Percentiles rank a stretch among this genome's conserved stretches.
These are phyloP conservation scores for Anarhynchus alexandrinus DNA, from an alignment of 2,113 vertebrate species.

Conservation along the genomic window DNA sequence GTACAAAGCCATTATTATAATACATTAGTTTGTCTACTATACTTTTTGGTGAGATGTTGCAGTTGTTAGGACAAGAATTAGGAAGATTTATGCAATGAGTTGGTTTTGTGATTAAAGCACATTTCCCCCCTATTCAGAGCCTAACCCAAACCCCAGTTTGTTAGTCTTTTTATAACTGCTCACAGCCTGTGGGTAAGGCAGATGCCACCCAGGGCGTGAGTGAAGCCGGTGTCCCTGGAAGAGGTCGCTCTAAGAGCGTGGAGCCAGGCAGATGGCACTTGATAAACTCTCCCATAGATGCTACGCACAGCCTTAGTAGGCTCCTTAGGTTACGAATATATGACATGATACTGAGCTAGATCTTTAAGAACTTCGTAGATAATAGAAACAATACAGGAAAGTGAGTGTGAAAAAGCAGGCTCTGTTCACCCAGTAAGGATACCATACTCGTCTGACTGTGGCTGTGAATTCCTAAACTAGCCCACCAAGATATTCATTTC, in stretches of 20 bases:
- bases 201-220: not conserved
- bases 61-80: not conserved
- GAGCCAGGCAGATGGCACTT: not conserved
- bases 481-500: not conserved
- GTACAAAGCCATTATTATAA: not conserved
- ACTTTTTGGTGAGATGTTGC: not conserved
- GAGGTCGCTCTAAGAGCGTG: not conserved
- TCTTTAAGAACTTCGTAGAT: not conserved
- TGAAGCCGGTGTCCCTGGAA: not conserved
- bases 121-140: not conserved
- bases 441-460: not conserved
- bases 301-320: not conserved
- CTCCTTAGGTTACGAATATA: not conserved
- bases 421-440: not conserved
- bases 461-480: not conserved
- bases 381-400: not conserved
- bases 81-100: not conserved
- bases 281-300: not conserved
- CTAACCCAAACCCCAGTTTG: not conserved
- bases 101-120: not conserved
- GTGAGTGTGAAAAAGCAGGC: not conserved
- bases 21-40: not conserved
- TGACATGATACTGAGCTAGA: not conserved
- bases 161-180: not conserved
- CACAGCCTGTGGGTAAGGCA: not conserved